Conservation (phyloP, 1,140 invertebrate genomes). For the Zaprionus davidi region DNA sequence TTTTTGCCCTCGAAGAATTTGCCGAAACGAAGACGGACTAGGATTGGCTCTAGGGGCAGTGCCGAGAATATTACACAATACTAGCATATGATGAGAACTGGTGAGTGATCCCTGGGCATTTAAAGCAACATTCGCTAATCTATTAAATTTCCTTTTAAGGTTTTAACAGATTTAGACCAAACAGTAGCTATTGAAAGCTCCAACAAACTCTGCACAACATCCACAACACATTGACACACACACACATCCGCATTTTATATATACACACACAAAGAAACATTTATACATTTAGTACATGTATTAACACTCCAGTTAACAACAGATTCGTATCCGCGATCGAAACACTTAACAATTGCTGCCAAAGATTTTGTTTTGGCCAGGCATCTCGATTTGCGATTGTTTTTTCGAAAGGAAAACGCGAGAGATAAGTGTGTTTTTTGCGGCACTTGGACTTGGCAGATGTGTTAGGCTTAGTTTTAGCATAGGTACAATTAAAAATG, state of each 20-base stretch:
- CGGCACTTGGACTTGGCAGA: slow-evolving; percentile 42
- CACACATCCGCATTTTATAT: slow-evolving; percentile 38
- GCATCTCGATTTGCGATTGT: slow-evolving; percentile 30
- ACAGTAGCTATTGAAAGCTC: slow-evolving; percentile 41
- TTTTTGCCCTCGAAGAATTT: slow-evolving; percentile 78
- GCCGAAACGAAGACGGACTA: slow-evolving; percentile 76
- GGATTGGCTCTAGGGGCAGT: slow-evolving; percentile 69
- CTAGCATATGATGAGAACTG: slow-evolving; percentile 71
- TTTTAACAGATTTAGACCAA: slow-evolving; percentile 56
- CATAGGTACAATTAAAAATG: slow-evolving; percentile 58
- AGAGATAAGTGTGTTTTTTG: slow-evolving; percentile 32
- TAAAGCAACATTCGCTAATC: not conserved
- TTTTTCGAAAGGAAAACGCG: not conserved
- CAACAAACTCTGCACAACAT: slow-evolving; percentile 44
- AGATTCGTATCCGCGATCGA: slow-evolving; percentile 35
- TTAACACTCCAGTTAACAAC: slow-evolving; percentile 73
- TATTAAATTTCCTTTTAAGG: slow-evolving; percentile 34
- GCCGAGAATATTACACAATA: slow-evolving; percentile 63
- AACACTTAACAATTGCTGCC: slow-evolving; percentile 43
- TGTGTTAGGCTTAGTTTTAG: slow-evolving; percentile 71
- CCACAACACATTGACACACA: slow-evolving; percentile 38
- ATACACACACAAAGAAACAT: slow-evolving; percentile 39
- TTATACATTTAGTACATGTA: slow-evolving; percentile 70
- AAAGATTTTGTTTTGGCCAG: slow-evolving; percentile 38
- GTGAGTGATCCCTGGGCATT: slow-evolving; percentile 27